Evolutionary conservation across 92 coral and sea anemone species (phyloP), one percentile per base, ranked within the genome.

Genomic region (Phenganax stokvisi): DNA sequence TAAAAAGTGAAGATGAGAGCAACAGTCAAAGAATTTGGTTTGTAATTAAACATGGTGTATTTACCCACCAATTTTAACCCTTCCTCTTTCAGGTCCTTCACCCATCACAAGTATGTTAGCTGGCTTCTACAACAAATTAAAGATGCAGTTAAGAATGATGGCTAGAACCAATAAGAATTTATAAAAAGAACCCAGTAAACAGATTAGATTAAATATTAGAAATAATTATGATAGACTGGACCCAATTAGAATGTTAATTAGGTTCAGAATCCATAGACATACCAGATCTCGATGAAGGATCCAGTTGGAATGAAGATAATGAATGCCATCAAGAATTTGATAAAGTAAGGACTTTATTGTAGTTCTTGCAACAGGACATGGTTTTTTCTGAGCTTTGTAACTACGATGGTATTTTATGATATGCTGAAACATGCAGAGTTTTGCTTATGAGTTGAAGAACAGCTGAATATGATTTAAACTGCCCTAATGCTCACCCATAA

Each of bases 31-130:
- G 71, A 65, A 65, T 11, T 2, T 17, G 31, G 47, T 37, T 37
- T 37, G 47, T 61, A 6, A 72, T 54, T 31, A 52, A 72, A 52
- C 9, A n/a, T 9, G 9, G 7, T 70, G 0, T 27, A 52, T 15
- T 54, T 27, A 54, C 92, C 89, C 17, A 91, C 97, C 98, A 66
- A 93, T 91, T 70, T 93, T 93, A 6, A 93, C 98, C 85, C 98
- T 74, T 62, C 98, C 98, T 88, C 92, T 86, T 77, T 93, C 98
- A 76, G 88, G 92, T 12, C 98, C 98, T 54, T 93, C 98, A n/a
- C 98, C 97, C 97, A 93, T 93, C 57, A 93, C 97, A 68, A 93
- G 90, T 65, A 93, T 93, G 60, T 93, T 93, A 61, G 97, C 97
- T 64, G 97, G 97, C 84, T 93, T 93, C 97, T 93, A 68, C 12